phyloP scores from a whole-genome alignment of 2,797 vertebrate species.

The Gila robusta region DNA sequence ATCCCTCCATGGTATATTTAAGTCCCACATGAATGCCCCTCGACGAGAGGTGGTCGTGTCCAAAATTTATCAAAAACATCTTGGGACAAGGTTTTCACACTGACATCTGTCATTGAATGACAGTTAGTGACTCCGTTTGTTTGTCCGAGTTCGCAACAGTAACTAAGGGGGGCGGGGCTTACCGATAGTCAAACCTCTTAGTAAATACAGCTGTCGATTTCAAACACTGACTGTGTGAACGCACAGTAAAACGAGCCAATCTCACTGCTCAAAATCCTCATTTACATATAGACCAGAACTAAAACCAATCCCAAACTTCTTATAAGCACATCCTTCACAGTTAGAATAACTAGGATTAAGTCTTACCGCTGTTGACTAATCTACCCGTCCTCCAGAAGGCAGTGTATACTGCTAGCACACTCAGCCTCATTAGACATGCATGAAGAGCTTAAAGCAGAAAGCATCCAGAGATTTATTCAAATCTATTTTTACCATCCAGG shows the following conservation, averaged over 20 bases:
- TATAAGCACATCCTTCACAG: conserved; percentile 19
- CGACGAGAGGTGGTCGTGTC: no score
- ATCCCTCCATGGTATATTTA: no score
- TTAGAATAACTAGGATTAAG: conserved; percentile 41
- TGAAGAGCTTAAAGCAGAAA: conserved; percentile 42
- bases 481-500: conserved; percentile 54
- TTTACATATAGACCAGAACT: conserved; percentile 23
- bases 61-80: no score
- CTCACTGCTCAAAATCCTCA: not conserved
- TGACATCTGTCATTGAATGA: no score
- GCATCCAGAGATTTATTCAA: conserved; percentile 44
- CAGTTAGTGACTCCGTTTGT: no score
- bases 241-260: not conserved
- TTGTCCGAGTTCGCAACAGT: no score
- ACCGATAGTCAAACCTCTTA: not conserved
- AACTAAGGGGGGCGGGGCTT: no score
- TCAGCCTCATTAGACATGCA: conserved; percentile 46
- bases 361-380: conserved; percentile 23
- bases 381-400: conserved; percentile 36
- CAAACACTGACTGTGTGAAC: conserved; percentile 1
- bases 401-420: conserved; percentile 29
- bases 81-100: no score
- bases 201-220: not conserved
- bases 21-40: no score
- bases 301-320: conserved; percentile 9